Evolutionary conservation across 2,797 vertebrate species (phyloP), one percentile per base, ranked within the genome.

Genomic region (Uromys caudimaculatus): DNA sequence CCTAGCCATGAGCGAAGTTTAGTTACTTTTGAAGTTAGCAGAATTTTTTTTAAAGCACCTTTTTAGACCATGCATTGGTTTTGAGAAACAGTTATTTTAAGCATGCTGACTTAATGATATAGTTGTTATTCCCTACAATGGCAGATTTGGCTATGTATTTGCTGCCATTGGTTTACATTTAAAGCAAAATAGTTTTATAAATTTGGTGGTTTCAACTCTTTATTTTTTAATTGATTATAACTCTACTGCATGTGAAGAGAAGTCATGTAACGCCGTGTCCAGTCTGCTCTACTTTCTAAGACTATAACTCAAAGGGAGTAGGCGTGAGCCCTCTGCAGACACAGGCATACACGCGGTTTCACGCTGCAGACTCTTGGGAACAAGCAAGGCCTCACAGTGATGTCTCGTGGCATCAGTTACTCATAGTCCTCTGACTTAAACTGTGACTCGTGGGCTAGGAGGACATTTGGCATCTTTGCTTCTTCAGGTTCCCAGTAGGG

Each of bases 131-230:
- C 64, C 41, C 27, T 87, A 71, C 54, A 85, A 54, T 67, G 32
- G 56, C 35, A 77, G n/a, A 52, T 83, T 76, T 92, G 62, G 86
- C 44, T 82, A 62, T 11, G 73, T 71, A 77, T 69, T 95, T 91
- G 52, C 16, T 67, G 5, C 82, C 60, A 84, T 12, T 79, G 50
- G 17, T 94, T 86, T 91, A 47, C 27, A 77, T 54, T 60, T 94
- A 52, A 96, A 77, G 24, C 60, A 86, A 88, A 91, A 64, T 90
- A 54, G 54, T 95, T 97, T 23, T 90, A 54, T 47, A 93, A 92
- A 95, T 76, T 94, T 58, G 47, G 14, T 91, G 35, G 35, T 29
- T 95, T 91, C 67, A 84, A 58, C 89, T 93, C 9, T 75, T 13
- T 90, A 32, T 58, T 58, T 41, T 10, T 75, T 75, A 54, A 56